Evolutionary conservation across 2,888 invertebrate genomes (phyloP).

Genomic region (Siphlonurus alternatus): DNA sequence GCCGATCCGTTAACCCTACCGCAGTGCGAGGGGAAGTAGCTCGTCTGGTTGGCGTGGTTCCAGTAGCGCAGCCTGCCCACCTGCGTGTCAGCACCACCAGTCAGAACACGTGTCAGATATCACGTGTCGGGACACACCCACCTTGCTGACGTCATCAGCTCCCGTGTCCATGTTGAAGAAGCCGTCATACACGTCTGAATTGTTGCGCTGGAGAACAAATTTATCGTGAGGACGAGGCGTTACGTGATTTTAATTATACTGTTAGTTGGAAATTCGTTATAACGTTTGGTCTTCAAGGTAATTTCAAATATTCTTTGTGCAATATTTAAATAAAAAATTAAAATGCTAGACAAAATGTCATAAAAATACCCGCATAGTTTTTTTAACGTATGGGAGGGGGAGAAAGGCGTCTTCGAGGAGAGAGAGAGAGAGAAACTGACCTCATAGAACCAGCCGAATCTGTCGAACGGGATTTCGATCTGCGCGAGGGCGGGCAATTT

Average conservation of each 20-base stretch:
- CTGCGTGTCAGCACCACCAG: no score
- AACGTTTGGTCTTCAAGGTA: no score
- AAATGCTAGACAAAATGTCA: no score
- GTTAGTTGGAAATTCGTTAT: neutral
- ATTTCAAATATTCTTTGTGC: no score
- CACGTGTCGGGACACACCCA: neutral
- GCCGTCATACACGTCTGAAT: constrained; percentile 53
- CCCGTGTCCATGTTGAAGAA: constrained; percentile 62
- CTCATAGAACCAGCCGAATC: constrained; percentile 72
- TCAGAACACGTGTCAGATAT: no score
- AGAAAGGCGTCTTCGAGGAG: no score
- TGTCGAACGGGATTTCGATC: constrained; percentile 41
- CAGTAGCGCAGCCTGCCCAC: constrained; percentile 54
- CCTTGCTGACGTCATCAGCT: constrained; percentile 29
- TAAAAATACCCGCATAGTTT: no score
- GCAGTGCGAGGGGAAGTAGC: constrained; percentile 39
- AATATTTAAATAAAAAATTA: no score
- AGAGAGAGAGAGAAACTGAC: constrained; percentile 24
- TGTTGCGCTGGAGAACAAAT: constrained; percentile 61
- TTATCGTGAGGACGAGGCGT: no score
- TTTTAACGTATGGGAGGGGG: no score
- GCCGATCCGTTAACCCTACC: constrained; percentile 50
- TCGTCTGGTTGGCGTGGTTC: constrained; percentile 45
- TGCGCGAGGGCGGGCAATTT: constrained; percentile 34
- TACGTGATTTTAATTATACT: neutral